phyloP scores from a whole-genome alignment of 2,797 vertebrate genomes.

The Fistularia commersonii region DNA sequence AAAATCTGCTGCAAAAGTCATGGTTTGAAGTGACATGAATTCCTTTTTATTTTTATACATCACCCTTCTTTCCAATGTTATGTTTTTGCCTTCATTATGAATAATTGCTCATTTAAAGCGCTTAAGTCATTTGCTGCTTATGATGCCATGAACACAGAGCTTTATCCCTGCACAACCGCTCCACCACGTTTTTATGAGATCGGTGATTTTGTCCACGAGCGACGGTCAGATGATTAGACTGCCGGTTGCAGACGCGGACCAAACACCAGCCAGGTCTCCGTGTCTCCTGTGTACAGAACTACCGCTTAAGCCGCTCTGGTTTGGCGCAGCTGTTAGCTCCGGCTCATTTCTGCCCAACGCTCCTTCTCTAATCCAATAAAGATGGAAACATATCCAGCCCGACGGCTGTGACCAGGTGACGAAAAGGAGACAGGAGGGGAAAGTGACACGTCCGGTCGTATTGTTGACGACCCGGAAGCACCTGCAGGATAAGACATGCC shows the following conservation, averaged over 20 bases:
- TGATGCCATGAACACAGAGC: too few species aligned
- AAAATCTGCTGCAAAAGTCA: slow-evolving; percentile 32
- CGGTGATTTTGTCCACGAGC: background rate
- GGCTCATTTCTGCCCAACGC: slow-evolving; percentile 46
- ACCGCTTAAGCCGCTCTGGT: slow-evolving; percentile 29
- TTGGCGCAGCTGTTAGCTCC: slow-evolving; percentile 40
- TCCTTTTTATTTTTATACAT: slow-evolving; percentile 12
- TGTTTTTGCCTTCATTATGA: too few species aligned
- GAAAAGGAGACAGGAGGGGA: background rate
- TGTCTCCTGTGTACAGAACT: slow-evolving; percentile 10
- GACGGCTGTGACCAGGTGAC: background rate
- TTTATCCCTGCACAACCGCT: slow-evolving; percentile 12
- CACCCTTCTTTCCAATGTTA: background rate
- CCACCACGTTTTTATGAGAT: background rate
- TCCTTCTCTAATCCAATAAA: slow-evolving; percentile 50
- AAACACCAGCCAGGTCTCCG: slow-evolving; percentile 7
- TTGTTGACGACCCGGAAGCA: background rate
- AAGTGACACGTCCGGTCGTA: background rate
- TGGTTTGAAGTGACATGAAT: background rate
- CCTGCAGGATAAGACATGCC: too few species aligned
- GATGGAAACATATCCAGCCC: slow-evolving; percentile 9
- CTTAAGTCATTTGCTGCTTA: too few species aligned
- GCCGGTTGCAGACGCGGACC: slow-evolving; percentile 21
- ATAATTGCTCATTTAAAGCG: background rate
- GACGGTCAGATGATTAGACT: slow-evolving; percentile 10